phyloP scores from a whole-genome alignment of 1,140 invertebrate genomes.

The Aphidius ervi region DNA sequence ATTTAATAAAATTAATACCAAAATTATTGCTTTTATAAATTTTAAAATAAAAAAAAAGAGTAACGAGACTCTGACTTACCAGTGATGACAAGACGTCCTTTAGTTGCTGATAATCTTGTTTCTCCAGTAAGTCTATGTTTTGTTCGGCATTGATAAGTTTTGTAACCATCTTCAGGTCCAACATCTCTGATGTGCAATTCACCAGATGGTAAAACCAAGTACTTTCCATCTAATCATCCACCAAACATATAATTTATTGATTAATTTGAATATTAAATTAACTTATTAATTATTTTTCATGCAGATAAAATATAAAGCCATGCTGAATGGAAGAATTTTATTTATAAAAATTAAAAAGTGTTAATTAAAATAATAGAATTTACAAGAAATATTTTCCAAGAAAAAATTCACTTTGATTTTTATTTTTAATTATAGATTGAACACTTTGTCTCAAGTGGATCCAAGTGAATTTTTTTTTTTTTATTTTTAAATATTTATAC shows the following conservation, averaged over 20 bases:
- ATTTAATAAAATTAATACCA: conserved; percentile 26
- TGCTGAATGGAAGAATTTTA: conserved; percentile 11
- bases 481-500: no score
- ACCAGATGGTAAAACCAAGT: conserved; percentile 86
- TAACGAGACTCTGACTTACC: conserved; percentile 63
- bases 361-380: no score
- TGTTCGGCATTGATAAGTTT: conserved; percentile 90
- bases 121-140: conserved; percentile 91
- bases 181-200: conserved; percentile 92
- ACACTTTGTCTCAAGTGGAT: no score
- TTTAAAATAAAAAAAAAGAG: conserved; percentile 19
- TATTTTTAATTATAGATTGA: no score
- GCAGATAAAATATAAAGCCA: not conserved
- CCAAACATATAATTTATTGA: conserved; percentile 16
- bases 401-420: no score
- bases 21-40: conserved; percentile 21
- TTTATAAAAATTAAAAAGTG: conserved; percentile 20
- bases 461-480: no score
- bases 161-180: conserved; percentile 88
- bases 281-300: not conserved
- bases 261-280: conserved; percentile 33
- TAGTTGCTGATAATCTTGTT: conserved; percentile 86
- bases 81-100: conserved; percentile 90
- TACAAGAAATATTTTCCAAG: no score
- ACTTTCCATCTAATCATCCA: conserved; percentile 76